These are phyloP conservation scores for Tuta absoluta DNA, from an alignment of 2,888 invertebrate species.

Conservation along the genomic window DNA sequence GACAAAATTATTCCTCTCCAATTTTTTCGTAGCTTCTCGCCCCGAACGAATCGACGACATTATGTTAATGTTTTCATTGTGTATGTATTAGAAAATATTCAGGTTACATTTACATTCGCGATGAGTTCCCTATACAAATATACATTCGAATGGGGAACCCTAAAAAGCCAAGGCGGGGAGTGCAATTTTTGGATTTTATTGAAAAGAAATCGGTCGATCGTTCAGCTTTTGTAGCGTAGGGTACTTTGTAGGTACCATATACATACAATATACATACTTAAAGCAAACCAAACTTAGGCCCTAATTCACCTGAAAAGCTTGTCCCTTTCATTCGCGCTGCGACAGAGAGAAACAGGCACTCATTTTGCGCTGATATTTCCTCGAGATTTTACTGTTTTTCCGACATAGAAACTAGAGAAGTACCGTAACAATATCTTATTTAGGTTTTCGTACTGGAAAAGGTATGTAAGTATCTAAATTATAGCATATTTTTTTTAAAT, in stretches of 20 bases:
- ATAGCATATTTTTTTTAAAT: no score
- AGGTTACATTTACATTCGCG: conserved; percentile 36
- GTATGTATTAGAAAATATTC: conserved; percentile 42
- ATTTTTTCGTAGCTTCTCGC: not conserved
- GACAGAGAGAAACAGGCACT: no score
- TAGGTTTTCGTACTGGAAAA: no score
- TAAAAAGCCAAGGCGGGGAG: conserved; percentile 18
- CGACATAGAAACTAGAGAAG: no score
- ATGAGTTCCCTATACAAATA: conserved; percentile 26
- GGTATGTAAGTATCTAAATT: no score
- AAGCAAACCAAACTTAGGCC: no score
- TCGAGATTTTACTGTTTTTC: no score
- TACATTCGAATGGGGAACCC: conserved; percentile 18
- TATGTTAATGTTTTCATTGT: conserved; percentile 43
- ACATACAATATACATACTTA: no score
- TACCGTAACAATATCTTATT: no score
- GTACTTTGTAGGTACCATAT: not conserved
- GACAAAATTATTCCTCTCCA: not conserved
- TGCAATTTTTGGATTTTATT: conserved; percentile 14
- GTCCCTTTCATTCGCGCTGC: no score
- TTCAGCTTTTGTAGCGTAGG: not conserved
- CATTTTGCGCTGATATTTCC: no score
- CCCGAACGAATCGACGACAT: conserved; percentile 27
- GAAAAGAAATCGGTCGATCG: conserved; percentile 3
- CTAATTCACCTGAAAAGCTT: no score